Conservation (phyloP, 2,888 invertebrate genomes). For the Fissipunctia ypsillon region DNA sequence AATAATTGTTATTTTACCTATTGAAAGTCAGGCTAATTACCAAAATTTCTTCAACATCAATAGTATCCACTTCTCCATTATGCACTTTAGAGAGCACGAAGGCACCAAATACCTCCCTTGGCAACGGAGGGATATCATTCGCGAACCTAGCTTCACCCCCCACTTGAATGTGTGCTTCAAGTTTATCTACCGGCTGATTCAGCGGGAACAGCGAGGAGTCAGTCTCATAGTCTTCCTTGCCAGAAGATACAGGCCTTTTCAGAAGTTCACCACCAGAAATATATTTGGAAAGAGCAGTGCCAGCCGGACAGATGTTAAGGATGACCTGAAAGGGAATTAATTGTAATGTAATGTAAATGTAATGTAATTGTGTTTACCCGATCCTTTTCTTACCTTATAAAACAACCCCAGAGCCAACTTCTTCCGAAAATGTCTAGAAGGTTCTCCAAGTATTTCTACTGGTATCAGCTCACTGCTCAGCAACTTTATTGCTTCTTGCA, state of each 20-base stretch:
- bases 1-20: neutral
- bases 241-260: constrained; percentile 91
- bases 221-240: constrained; percentile 91
- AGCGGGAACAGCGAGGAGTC: constrained; percentile 92
- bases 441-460: constrained; percentile 91
- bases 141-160: constrained; percentile 93
- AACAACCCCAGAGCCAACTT: constrained; percentile 93
- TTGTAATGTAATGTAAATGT: no score
- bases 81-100: constrained; percentile 92
- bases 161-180: constrained; percentile 91
- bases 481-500: constrained; percentile 88
- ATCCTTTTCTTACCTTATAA: constrained; percentile 92
- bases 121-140: constrained; percentile 91
- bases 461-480: constrained; percentile 92
- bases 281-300: constrained; percentile 78
- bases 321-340: constrained; percentile 84
- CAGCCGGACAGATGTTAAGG: constrained; percentile 87
- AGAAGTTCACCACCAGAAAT: constrained; percentile 89
- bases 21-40: constrained; percentile 79
- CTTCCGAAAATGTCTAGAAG: constrained; percentile 92
- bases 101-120: constrained; percentile 92
- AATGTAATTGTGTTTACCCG: neutral
- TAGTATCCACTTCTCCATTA: constrained; percentile 89
- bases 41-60: constrained; percentile 91
- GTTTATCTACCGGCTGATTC: constrained; percentile 92